Conservation (phyloP, 1,140 invertebrate species). For the Caenorhabditis inopinata region DNA sequence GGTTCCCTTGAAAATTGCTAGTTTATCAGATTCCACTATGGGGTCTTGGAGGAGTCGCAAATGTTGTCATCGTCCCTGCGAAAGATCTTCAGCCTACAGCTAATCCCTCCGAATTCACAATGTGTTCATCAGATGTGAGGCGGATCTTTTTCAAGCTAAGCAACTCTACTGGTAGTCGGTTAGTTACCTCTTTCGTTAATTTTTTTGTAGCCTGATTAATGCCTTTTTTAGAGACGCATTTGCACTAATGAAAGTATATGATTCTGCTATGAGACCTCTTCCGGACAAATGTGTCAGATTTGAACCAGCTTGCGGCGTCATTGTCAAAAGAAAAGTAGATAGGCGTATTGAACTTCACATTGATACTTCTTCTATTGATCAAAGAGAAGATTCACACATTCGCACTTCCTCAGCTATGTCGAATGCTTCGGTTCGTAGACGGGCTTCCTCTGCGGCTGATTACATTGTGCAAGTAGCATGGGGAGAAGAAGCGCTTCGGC, state of each 20-base stretch:
- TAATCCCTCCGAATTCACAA: not conserved
- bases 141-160: not conserved
- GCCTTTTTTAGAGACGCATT: not conserved
- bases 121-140: not conserved
- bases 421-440: not conserved
- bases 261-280: not conserved
- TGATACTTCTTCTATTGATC: not conserved
- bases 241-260: not conserved
- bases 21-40: not conserved
- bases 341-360: not conserved
- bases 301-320: not conserved
- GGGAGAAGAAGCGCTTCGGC: not conserved
- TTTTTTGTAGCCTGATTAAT: too few relatives aligned
- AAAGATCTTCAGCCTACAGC: not conserved
- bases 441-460: not conserved
- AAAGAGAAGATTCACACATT: not conserved
- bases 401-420: not conserved
- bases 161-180: not conserved
- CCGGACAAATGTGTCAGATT: not conserved
- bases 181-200: not conserved
- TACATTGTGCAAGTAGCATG: not conserved
- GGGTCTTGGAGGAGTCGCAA: not conserved
- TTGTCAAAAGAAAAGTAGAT: not conserved
- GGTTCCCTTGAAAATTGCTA: too few relatives aligned
- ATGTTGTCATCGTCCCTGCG: not conserved